Evolutionary conservation across 2,888 invertebrate species (phyloP).

Genomic region (Aspidiotus destructor): DNA sequence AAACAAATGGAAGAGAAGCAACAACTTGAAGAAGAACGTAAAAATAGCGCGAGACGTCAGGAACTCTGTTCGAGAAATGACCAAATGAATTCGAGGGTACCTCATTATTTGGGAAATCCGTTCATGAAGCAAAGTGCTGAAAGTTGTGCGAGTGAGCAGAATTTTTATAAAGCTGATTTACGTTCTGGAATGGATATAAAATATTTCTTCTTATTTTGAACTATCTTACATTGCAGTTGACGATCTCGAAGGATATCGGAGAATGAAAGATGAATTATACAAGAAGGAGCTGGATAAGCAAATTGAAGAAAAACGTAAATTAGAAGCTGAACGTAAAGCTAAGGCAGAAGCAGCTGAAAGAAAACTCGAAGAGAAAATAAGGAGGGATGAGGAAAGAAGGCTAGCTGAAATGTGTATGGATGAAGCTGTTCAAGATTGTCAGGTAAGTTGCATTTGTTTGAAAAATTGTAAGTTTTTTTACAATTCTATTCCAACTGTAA

Average conservation of each 20-base stretch:
- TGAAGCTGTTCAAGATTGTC: slow-evolving; percentile 10
- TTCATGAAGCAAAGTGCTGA: neutral
- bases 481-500: too few species aligned
- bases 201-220: neutral
- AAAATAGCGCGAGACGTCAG: neutral
- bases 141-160: neutral
- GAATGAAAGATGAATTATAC: slow-evolving; percentile 16
- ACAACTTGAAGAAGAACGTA: slow-evolving; percentile 15
- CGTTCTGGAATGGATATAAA: neutral
- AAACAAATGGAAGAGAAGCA: slow-evolving; percentile 23
- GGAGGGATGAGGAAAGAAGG: slow-evolving; percentile 8
- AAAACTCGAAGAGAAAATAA: slow-evolving; percentile 13
- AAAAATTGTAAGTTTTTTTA: too few species aligned
- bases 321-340: slow-evolving; percentile 20
- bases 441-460: slow-evolving; percentile 5
- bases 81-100: too few species aligned
- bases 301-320: slow-evolving; percentile 21
- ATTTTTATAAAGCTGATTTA: neutral
- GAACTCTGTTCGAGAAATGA: too few species aligned
- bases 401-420: neutral
- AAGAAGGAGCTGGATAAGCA: slow-evolving; percentile 21
- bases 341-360: slow-evolving; percentile 11
- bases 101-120: neutral
- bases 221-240: neutral
- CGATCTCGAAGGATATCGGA: neutral